Evolutionary conservation across 2,113 vertebrate species (phyloP).

Genomic region (Rhagologus leucostigma): DNA sequence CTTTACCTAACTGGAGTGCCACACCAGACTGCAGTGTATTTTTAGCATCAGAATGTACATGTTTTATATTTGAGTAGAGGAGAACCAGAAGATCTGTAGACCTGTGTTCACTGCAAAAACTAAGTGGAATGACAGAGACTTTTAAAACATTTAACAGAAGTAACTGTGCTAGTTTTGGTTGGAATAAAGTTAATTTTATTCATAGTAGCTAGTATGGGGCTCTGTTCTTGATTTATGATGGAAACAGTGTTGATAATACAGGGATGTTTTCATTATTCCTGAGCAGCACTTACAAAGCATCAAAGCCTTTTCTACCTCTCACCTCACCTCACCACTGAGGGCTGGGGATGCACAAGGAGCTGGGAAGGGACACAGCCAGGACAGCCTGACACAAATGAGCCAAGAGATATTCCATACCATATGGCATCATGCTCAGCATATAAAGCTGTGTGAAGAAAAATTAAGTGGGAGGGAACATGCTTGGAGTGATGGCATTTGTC

Average conservation of each 20-base stretch:
- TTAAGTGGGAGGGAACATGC: fast-evolving
- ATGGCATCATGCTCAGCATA: neutral
- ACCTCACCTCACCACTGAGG: neutral
- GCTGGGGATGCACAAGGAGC: neutral
- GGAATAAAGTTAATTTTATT: neutral
- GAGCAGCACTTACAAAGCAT: neutral
- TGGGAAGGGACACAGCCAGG: neutral
- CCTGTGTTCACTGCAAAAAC: neutral
- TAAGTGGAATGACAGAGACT: neutral
- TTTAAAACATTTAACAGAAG: neutral
- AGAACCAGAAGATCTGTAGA: neutral
- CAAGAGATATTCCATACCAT: neutral
- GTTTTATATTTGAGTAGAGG: neutral
- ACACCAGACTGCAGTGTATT: neutral
- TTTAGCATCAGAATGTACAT: neutral
- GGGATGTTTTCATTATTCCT: neutral
- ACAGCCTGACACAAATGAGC: neutral
- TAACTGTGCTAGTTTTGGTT: neutral
- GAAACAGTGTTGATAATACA: neutral
- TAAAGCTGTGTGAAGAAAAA: neutral
- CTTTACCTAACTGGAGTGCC: neutral
- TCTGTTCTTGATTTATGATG: neutral
- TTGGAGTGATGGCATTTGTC: neutral
- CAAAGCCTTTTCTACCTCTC: neutral
- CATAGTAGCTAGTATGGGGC: neutral